Conservation (phyloP, 2,888 invertebrate genomes). For the Hoplodrina ambigua region DNA sequence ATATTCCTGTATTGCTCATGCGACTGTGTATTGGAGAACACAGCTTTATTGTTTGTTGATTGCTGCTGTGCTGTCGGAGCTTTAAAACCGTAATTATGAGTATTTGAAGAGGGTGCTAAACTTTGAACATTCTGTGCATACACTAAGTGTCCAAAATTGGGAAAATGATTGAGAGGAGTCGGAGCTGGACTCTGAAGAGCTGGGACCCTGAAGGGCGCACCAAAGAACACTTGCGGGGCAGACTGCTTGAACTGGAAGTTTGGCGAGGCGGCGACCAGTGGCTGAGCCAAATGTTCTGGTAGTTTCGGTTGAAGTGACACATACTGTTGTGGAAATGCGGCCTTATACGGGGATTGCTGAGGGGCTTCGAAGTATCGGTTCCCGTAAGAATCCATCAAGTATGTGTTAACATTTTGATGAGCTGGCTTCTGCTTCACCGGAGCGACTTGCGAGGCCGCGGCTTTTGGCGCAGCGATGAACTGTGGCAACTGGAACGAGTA, state of each 20-base stretch:
- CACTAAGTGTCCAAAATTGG: constrained; percentile 69
- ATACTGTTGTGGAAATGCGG: constrained; percentile 82
- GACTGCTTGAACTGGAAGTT: constrained; percentile 75
- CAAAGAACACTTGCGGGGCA: constrained; percentile 75
- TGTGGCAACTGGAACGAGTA: constrained; percentile 80
- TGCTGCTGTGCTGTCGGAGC: constrained; percentile 72
- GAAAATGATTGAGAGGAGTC: constrained; percentile 68
- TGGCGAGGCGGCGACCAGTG: constrained; percentile 77
- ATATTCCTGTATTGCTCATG: constrained; percentile 67
- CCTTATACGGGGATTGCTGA: constrained; percentile 77
- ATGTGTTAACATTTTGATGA: constrained; percentile 75
- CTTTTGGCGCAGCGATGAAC: constrained; percentile 71
- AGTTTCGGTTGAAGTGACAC: constrained; percentile 80
- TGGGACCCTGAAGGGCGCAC: constrained; percentile 76
- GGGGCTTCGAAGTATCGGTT: constrained; percentile 80
- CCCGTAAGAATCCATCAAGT: constrained; percentile 85
- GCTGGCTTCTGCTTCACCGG: constrained; percentile 77
- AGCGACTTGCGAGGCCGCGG: constrained; percentile 71
- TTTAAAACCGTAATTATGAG: constrained; percentile 39
- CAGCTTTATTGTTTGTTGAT: constrained; percentile 73
- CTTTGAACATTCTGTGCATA: constrained; percentile 74
- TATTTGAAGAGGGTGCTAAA: constrained; percentile 64
- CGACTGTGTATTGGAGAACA: constrained; percentile 71
- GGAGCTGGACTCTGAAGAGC: constrained; percentile 71
- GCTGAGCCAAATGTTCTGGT: constrained; percentile 84